A percentile compares a stretch with the other conserved stretches of the same genome.
These are phyloP conservation scores for Ursus arctos DNA, from an alignment of 2,113 vertebrate species.

Conservation along the genomic window DNA sequence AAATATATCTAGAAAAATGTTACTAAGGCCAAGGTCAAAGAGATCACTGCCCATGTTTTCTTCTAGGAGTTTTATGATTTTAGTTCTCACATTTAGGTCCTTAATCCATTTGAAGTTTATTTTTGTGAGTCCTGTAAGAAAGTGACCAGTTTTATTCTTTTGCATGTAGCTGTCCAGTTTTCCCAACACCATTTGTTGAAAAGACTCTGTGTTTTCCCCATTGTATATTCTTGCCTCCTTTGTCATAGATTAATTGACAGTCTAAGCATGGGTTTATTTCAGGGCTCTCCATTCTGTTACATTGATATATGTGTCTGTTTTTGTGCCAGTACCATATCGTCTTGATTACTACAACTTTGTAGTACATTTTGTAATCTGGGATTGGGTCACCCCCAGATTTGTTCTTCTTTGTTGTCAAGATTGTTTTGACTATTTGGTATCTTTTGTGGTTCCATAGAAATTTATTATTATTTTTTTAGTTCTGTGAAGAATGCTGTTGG, in stretches of 20 bases:
- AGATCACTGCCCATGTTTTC: neutral
- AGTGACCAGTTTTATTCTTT: neutral
- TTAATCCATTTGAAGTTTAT: neutral
- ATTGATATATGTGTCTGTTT: neutral
- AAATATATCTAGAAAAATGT: neutral
- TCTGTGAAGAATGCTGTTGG: neutral
- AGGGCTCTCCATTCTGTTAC: neutral
- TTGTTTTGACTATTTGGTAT: neutral
- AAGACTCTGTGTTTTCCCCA: neutral
- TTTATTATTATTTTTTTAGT: neutral
- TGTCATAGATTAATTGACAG: neutral
- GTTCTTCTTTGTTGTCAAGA: neutral
- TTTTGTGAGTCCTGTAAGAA: neutral
- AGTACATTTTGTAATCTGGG: neutral
- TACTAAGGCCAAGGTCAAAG: neutral
- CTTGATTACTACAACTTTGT: neutral
- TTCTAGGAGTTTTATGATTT: neutral
- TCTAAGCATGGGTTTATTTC: neutral
- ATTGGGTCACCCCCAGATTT: neutral
- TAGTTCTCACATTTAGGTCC: neutral
- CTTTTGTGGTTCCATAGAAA: neutral
- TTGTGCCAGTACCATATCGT: neutral
- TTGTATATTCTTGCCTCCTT: neutral
- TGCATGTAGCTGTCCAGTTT: neutral
- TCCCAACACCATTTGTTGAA: neutral